These are phyloP conservation scores for Otolemur crassicaudatus DNA, from an alignment of 2,797 vertebrate genomes.

Conservation along the genomic window DNA sequence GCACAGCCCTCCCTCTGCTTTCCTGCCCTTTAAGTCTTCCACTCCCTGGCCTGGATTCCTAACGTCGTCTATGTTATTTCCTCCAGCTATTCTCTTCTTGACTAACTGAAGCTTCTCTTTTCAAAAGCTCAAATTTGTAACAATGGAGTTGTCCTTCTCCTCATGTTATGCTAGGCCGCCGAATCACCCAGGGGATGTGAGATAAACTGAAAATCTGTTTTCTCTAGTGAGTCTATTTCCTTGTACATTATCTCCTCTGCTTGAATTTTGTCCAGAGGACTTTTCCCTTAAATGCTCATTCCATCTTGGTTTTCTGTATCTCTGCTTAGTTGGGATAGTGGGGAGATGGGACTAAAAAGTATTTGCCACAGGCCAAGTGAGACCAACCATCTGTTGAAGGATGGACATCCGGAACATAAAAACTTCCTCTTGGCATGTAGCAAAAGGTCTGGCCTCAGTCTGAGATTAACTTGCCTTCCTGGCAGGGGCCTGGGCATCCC, in stretches of 20 bases:
- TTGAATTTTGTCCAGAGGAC: background rate
- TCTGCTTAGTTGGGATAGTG: background rate
- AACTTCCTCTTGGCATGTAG: background rate
- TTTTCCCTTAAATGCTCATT: background rate
- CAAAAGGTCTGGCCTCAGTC: background rate
- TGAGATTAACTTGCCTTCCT: constrained; percentile 27
- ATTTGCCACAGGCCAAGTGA: background rate
- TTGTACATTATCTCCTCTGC: background rate
- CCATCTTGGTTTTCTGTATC: background rate
- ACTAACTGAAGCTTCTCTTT: background rate
- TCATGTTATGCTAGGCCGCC: background rate
- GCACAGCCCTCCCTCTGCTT: background rate
- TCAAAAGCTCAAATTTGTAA: background rate
- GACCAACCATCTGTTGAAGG: background rate
- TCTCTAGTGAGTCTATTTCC: constrained; percentile 4
- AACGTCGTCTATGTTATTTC: background rate
- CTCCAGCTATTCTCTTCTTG: background rate
- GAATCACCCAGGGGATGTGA: background rate
- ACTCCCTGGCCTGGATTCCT: background rate
- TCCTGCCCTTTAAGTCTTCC: background rate
- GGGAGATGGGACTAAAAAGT: background rate
- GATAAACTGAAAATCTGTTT: background rate
- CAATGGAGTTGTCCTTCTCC: background rate
- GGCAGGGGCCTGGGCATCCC: too few species aligned
- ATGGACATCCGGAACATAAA: background rate